Base-by-base conservation (phyloP, 2,888 invertebrate genomes). In the Mimachlamys varia region DNA sequence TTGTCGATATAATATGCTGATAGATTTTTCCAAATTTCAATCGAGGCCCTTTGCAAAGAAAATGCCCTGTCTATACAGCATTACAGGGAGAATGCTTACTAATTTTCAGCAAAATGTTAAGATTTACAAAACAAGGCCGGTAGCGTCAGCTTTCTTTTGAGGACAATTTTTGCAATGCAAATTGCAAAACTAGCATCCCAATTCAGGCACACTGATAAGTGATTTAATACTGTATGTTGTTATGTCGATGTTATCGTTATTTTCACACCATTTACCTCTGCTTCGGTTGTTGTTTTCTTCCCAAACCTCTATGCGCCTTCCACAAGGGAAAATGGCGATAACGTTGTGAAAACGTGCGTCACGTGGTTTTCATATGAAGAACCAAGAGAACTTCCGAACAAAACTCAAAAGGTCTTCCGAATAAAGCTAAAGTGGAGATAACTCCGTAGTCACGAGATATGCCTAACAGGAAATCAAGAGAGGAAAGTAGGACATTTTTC, bases 281-380 rank as follows among this genome's bases (percentile, higher is more conserved):
- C 33, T 76, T 76, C 76, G 33, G 27, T 76, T 33, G 27, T 76
- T 76, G 76, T 76, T 33, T 76, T 22, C 19, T 44, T 76, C 27
- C 76, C 76, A 33, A 27, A 13, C 19, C 15, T 33, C 4, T 76
- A 27, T 33, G 33, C 76, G 76, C 33, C 76, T 76, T 76, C 76
- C 76, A 76, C 76, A 76, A 76, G 76, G 76, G 76, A 76, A 76
- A 76, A 76, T 76, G 76, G 76, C 76, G 76, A 27, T 19, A 76
- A 76, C 76, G 76, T 76, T 76, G 33, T 33, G 22, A 76, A 76
- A 76, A 76, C 76, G 76, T 33, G 76, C 33, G 76, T 33, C 22
- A 22, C 76, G 33, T 33, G 27, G 76, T 76, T 76, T 76, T 7
- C 22, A 10, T 33, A 76, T 33, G 76, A 76, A 33, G 33, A 76